These are phyloP conservation scores for Halcyon malimbica DNA, from an alignment of 2,113 vertebrate genomes.

Conservation along the genomic window DNA sequence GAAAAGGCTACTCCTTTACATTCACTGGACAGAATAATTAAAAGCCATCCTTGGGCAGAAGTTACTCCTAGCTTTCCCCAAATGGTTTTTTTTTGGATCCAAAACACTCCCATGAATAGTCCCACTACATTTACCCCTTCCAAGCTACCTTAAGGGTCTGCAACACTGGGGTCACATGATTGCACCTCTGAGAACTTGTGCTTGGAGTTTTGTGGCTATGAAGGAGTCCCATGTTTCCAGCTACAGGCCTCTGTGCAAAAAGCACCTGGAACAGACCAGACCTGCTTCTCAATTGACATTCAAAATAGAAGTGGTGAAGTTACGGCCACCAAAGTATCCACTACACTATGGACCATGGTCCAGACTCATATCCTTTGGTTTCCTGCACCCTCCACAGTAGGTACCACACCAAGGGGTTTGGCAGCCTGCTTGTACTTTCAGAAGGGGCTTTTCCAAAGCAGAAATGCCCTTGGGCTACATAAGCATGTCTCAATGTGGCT, in stretches of 20 bases:
- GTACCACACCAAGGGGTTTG: neutral
- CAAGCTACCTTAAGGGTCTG: neutral
- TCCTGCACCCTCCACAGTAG: neutral
- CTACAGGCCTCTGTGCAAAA: neutral
- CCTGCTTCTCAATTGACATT: neutral
- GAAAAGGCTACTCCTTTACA: slow-evolving; percentile 26
- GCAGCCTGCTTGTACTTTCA: slow-evolving; percentile 57
- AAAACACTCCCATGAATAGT: neutral
- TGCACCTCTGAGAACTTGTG: slow-evolving; percentile 4
- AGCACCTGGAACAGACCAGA: neutral
- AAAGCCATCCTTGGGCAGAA: slow-evolving; percentile 8
- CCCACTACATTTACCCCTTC: neutral
- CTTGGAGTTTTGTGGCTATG: neutral
- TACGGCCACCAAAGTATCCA: neutral
- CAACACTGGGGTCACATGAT: neutral
- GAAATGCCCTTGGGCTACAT: neutral
- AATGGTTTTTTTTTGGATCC: neutral
- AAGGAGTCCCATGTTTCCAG: neutral
- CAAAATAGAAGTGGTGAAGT: neutral
- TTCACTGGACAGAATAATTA: slow-evolving; percentile 1
- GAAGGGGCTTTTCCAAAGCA: neutral
- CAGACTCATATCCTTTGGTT: neutral
- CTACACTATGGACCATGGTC: neutral
- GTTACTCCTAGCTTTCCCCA: neutral
- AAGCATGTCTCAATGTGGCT: neutral